Conservation (phyloP, 2,113 vertebrate genomes). For the Damaliscus lunatus region DNA sequence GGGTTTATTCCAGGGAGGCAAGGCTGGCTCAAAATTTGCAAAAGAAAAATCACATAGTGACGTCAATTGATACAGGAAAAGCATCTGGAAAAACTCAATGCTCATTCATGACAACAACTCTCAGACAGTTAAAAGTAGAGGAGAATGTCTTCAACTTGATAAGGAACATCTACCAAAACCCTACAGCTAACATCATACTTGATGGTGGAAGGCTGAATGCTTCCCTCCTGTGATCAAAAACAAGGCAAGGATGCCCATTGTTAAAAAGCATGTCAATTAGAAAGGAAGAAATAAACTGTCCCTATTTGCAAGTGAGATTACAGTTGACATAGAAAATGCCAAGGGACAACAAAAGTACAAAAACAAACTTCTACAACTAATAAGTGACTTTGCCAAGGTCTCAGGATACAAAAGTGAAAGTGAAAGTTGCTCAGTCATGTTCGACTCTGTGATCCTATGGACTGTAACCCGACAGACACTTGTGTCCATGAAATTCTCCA, state of each 20-base stretch:
- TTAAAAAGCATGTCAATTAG: not conserved
- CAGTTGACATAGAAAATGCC: not conserved
- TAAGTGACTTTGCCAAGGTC: not conserved
- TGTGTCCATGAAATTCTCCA: not conserved
- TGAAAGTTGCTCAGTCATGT: not conserved
- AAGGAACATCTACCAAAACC: not conserved
- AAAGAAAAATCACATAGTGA: not conserved
- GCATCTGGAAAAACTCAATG: not conserved
- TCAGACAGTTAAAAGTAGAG: not conserved
- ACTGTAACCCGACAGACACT: not conserved
- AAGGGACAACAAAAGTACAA: not conserved
- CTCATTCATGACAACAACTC: not conserved
- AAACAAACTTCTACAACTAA: not conserved
- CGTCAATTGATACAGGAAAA: not conserved
- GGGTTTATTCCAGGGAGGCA: not conserved
- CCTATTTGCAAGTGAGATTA: not conserved
- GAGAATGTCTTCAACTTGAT: not conserved
- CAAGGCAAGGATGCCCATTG: not conserved
- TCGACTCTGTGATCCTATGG: not conserved
- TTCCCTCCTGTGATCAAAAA: not conserved
- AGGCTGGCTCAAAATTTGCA: not conserved
- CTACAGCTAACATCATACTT: not conserved
- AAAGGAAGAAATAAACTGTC: constrained; percentile 3
- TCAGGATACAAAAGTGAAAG: not conserved
- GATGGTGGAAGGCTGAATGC: not conserved